Conservation (phyloP, 2,797 vertebrate species). For the Aldrovandia affinis region DNA sequence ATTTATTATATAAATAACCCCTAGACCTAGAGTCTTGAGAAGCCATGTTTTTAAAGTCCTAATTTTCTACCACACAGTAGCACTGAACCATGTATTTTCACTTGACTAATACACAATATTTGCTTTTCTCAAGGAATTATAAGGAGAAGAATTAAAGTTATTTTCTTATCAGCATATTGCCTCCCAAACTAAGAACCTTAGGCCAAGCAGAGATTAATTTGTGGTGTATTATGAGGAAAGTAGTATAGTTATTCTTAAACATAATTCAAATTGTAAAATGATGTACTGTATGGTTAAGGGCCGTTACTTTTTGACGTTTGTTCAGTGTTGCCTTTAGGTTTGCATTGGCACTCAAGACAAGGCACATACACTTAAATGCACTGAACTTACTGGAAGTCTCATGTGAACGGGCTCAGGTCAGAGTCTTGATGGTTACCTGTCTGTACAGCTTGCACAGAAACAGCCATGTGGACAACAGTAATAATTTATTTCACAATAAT, state of each 20-base stretch:
- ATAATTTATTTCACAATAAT: neutral
- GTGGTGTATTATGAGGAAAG: neutral
- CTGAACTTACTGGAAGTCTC: neutral
- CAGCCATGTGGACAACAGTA: neutral
- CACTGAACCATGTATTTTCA: neutral
- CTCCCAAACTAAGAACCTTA: neutral
- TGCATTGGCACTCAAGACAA: neutral
- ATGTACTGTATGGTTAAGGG: neutral
- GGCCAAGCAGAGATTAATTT: neutral
- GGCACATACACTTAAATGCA: neutral
- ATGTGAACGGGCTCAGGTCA: neutral
- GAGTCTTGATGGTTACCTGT: neutral
- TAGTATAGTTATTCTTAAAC: neutral
- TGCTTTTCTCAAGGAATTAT: neutral
- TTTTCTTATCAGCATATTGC: neutral
- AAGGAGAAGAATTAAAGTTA: neutral
- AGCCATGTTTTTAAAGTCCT: no score
- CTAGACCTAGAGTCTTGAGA: no score
- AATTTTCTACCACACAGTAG: neutral
- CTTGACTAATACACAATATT: no score
- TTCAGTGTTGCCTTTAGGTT: neutral
- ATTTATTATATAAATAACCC: no score
- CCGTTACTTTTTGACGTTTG: neutral
- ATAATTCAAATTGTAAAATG: neutral
- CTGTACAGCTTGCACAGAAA: neutral